Evolutionary conservation across 1,140 invertebrate species (phyloP).

Genomic region (Limonius californicus): DNA sequence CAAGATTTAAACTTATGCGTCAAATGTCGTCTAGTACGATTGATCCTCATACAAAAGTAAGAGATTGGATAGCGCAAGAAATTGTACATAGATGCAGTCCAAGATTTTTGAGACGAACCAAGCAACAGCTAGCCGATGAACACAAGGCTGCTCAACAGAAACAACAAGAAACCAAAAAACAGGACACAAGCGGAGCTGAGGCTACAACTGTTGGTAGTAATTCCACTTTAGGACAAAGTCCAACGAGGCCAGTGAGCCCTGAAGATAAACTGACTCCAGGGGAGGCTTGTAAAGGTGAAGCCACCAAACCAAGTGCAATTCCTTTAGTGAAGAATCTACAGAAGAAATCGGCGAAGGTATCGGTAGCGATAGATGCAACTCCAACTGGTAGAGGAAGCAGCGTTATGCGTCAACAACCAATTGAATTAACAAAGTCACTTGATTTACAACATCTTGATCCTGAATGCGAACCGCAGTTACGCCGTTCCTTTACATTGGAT

Average conservation of each 20-base stretch:
- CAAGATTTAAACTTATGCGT: constrained; percentile 61
- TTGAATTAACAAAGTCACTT: constrained; percentile 59
- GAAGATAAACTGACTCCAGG: constrained; percentile 25
- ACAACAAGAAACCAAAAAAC: not conserved
- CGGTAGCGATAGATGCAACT: constrained; percentile 71
- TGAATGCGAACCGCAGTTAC: constrained; percentile 37
- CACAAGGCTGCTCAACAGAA: constrained; percentile 51
- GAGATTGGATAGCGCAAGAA: constrained; percentile 78
- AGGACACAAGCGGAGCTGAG: not conserved
- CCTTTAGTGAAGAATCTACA: constrained; percentile 42
- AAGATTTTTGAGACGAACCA: constrained; percentile 53
- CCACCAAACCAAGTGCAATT: constrained; percentile 31
- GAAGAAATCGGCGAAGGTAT: constrained; percentile 61
- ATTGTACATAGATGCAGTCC: constrained; percentile 68
- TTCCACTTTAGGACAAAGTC: constrained; percentile 42
- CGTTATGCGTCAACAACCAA: constrained; percentile 68
- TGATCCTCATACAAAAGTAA: constrained; percentile 78
- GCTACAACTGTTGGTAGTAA: constrained; percentile 49
- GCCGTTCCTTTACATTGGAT: constrained; percentile 49
- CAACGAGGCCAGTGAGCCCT: constrained; percentile 50
- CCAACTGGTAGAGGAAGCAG: constrained; percentile 66
- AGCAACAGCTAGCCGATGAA: constrained; percentile 47
- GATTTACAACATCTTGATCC: constrained; percentile 25
- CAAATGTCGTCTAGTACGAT: constrained; percentile 75
- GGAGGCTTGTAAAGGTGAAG: not conserved